These are phyloP conservation scores for Falco cherrug DNA, from an alignment of 2,797 vertebrate species.

Conservation along the genomic window DNA sequence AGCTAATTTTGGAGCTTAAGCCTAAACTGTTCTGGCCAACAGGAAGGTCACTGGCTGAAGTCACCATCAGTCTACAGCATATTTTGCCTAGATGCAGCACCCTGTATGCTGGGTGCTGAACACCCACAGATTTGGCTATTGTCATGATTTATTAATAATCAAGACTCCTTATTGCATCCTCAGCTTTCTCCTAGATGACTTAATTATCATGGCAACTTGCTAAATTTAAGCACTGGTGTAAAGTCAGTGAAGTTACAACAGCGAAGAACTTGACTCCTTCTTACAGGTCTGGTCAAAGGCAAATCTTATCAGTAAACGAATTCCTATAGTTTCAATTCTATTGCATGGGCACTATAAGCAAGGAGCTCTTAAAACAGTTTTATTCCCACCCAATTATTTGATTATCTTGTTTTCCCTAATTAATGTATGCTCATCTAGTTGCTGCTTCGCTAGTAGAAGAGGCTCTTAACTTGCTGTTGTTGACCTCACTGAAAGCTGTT, in stretches of 20 bases:
- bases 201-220: not conserved
- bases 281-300: not conserved
- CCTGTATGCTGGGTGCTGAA: not conserved
- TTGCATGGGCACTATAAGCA: not conserved
- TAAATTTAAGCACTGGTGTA: not conserved
- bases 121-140: not conserved
- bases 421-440: not conserved
- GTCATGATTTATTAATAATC: not conserved
- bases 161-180: not conserved
- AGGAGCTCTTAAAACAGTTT: not conserved
- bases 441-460: not conserved
- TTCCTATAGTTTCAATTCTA: not conserved
- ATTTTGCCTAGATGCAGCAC: not conserved
- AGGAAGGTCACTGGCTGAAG: not conserved
- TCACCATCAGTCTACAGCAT: not conserved
- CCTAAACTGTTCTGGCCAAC: not conserved
- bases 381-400: not conserved
- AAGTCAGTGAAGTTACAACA: not conserved
- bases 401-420: not conserved
- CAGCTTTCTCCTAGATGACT: not conserved
- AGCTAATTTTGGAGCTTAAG: not conserved
- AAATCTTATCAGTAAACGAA: not conserved
- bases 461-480: not conserved
- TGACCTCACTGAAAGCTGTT: not conserved
- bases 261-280: not conserved